Conservation (phyloP, 2,113 vertebrate genomes). For the Festucalex cinctus region DNA sequence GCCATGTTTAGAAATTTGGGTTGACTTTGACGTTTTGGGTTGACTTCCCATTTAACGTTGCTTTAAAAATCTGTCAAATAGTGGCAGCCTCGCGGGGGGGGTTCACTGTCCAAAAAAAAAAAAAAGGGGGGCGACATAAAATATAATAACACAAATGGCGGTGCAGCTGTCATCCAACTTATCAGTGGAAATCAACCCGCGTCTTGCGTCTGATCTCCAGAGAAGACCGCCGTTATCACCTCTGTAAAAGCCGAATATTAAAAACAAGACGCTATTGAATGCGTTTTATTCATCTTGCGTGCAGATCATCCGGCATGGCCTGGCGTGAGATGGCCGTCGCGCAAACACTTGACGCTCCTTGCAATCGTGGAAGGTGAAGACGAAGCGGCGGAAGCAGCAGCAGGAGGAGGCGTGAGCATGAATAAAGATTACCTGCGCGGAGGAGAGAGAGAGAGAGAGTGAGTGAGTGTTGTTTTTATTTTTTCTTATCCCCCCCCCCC, state of each 20-base stretch:
- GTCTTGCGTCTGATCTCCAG: not conserved
- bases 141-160: too few species aligned
- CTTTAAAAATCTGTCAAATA: too few species aligned
- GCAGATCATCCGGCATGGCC: not conserved
- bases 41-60: too few species aligned
- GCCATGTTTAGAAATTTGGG: too few species aligned
- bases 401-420: not conserved
- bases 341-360: not conserved
- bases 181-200: too few species aligned
- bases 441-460: not conserved
- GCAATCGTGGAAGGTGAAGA: not conserved
- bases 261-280: not conserved
- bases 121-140: too few species aligned
- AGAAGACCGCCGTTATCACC: not conserved
- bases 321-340: not conserved
- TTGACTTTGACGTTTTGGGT: too few species aligned
- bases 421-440: conserved; percentile 5
- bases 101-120: too few species aligned
- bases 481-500: too few species aligned
- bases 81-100: too few species aligned
- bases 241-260: not conserved
- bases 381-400: not conserved
- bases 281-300: not conserved
- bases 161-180: too few species aligned
- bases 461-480: not conserved